Evolutionary conservation across 2,888 invertebrate species (phyloP).

Genomic region (Eudiplozoon nipponicum): DNA sequence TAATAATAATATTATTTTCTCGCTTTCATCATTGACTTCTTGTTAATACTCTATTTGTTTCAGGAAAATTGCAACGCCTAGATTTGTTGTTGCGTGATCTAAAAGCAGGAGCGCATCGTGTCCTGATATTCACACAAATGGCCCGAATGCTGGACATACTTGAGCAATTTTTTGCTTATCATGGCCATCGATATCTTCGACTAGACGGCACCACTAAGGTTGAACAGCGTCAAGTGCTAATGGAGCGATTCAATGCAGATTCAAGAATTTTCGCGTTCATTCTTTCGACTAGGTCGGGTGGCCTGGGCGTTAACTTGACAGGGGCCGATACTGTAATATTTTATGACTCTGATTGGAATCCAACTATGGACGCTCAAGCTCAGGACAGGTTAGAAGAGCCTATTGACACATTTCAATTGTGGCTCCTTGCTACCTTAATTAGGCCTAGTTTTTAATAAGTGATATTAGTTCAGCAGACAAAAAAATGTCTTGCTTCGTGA

Average conservation of each 20-base stretch:
- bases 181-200: conserved; percentile 47
- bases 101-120: conserved; percentile 51
- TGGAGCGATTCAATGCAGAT: conserved; percentile 86
- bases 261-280: conserved; percentile 77
- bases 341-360: conserved; percentile 98
- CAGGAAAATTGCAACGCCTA: conserved; percentile 56
- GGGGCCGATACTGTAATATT: conserved; percentile 96
- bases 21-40: not conserved
- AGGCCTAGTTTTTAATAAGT: too few species aligned
- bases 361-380: conserved; percentile 83
- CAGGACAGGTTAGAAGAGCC: conserved; percentile 26
- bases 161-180: conserved; percentile 74
- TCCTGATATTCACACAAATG: conserved; percentile 94
- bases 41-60: conserved; percentile 7
- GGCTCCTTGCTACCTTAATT: too few species aligned
- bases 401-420: too few species aligned
- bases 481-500: too few species aligned
- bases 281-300: conserved; percentile 76
- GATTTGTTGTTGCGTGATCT: conserved; percentile 47
- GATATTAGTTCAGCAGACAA: too few species aligned
- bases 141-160: conserved; percentile 87
- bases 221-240: conserved; percentile 61
- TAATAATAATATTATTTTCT: conserved; percentile 1
- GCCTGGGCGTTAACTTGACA: conserved; percentile 81
- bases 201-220: conserved; percentile 78